A percentile compares a stretch with the other conserved stretches of the same genome.
These are phyloP conservation scores for Hafferia zeledoni DNA, from an alignment of 2,797 vertebrate genomes.

Conservation along the genomic window DNA sequence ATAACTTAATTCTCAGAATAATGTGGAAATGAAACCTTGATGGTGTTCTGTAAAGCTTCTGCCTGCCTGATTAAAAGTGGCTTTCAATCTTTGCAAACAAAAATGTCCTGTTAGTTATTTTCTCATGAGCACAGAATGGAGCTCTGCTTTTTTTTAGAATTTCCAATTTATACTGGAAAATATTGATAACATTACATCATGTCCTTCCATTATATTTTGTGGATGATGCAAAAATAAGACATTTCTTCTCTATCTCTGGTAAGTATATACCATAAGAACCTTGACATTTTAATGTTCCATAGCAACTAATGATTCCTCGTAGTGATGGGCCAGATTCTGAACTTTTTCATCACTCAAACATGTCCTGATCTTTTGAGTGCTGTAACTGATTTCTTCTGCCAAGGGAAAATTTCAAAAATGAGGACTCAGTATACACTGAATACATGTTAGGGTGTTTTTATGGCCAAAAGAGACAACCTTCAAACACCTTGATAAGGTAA, in stretches of 20 bases:
- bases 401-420: background rate
- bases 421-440: background rate
- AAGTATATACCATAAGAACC: background rate
- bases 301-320: background rate
- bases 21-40: background rate
- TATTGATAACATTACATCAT: background rate
- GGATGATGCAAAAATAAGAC: background rate
- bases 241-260: background rate
- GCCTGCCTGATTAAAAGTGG: background rate
- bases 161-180: background rate
- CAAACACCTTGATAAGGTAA: background rate
- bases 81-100: background rate
- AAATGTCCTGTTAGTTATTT: background rate
- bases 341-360: background rate
- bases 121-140: background rate
- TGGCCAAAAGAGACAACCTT: background rate
- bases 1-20: background rate
- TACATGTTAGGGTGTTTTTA: accelerated
- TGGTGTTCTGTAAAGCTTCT: background rate
- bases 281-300: background rate
- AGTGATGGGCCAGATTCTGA: background rate
- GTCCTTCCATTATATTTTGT: background rate
- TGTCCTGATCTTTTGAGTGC: background rate
- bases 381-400: background rate
- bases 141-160: background rate